Evolutionary conservation across 2,888 invertebrate genomes (phyloP), one percentile per base, ranked within the genome.

Genomic region (Machimus atricapillus): DNA sequence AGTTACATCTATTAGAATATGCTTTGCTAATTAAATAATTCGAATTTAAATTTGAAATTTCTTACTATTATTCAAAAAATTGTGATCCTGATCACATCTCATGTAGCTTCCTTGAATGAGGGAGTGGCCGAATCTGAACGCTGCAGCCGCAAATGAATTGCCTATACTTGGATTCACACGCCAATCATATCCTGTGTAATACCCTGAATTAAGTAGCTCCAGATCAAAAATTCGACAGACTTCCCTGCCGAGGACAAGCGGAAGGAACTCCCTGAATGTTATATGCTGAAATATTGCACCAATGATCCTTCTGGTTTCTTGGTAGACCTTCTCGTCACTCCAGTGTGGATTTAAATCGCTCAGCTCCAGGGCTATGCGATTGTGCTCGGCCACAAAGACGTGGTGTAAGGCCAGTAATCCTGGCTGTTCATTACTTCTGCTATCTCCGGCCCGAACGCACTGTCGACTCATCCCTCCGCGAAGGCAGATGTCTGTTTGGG

Each of bases 101-200:
- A 96, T 93, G 91, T 97, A 96, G 12, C 95, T 95, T 7, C 95
- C 94, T 90, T 97, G 97, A 3, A 98, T 97, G 89, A 98, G 93
- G 74, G 97, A 97, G 91, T 97, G 97, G 0, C 97, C 97, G 91
- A 97, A 97, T 31, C 97, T 94, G 92, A 96, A 97, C 2, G 97
- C 97, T 0, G 97, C 97, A 0, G 97, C 94, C 0, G 96, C 95
- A 92, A 97, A 97, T 0, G 96, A 94, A 91, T 97, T 97, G 0
- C 96, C 96, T 0, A 97, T 94, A 2, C 95, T 95, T 0, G 97
- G 95, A 93, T 97, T 96, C 2, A 95, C 93, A 88, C 94, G 94
- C 0, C 94, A 92, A 90, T 95, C 95, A 91, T 97, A 97, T 7
- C 94, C 95, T 3, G 94, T 93, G 91, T 94, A 97, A 91, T 94